phyloP scores from a whole-genome alignment of 2,797 vertebrate genomes.

The Neoniphon sammara region DNA sequence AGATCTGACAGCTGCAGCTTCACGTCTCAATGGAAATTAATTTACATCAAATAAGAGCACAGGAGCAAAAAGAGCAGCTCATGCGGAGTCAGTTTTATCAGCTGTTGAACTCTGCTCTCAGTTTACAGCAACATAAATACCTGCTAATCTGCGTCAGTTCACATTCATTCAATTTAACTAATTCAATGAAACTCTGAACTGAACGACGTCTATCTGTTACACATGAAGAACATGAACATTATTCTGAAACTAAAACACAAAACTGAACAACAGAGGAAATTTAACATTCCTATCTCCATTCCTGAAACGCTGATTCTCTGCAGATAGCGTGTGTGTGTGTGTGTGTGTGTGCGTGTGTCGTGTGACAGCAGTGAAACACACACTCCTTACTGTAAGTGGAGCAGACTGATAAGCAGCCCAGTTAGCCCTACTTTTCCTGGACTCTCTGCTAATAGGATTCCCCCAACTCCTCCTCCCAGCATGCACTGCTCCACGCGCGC shows the following conservation, averaged over 20 bases:
- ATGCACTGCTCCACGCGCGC: slow-evolving; percentile 43
- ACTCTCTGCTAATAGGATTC: slow-evolving; percentile 84
- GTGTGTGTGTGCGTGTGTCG: neutral
- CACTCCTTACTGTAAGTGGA: neutral
- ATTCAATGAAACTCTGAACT: too few relatives aligned
- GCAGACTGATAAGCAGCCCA: slow-evolving; percentile 58
- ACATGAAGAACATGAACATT: too few relatives aligned
- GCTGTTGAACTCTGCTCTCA: slow-evolving; percentile 4
- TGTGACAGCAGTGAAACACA: slow-evolving; percentile 4
- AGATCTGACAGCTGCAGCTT: too few relatives aligned
- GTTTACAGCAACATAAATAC: neutral
- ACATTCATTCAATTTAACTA: too few relatives aligned
- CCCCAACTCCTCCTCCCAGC: slow-evolving; percentile 44
- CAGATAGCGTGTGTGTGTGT: too few relatives aligned
- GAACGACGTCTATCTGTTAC: too few relatives aligned
- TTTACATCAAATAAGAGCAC: neutral
- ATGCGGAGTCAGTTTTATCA: neutral
- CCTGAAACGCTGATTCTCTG: too few relatives aligned
- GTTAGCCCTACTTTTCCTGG: slow-evolving; percentile 78
- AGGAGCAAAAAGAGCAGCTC: neutral
- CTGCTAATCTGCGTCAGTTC: too few relatives aligned
- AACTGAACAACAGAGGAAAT: too few relatives aligned
- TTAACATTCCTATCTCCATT: too few relatives aligned
- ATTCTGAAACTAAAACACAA: too few relatives aligned
- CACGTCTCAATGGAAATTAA: too few relatives aligned